Evolutionary conservation across 2,797 vertebrate species (phyloP), one percentile per base, ranked within the genome.

Genomic region (Scomberomorus guttatus): DNA sequence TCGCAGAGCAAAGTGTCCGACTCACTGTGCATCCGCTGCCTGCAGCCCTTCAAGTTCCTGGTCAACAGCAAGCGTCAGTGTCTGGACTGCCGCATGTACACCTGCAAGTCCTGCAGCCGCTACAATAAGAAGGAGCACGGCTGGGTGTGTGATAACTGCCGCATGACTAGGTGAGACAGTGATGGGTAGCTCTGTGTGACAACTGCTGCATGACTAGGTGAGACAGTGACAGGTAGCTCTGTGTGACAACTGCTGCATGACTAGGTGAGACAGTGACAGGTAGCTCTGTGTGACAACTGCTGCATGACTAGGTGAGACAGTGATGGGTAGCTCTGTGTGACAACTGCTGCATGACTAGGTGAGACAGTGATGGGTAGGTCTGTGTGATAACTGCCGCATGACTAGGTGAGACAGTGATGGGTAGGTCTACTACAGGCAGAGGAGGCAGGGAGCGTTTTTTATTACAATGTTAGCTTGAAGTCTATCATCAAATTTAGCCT

Each of bases 131-230:
- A 96, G 90, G 97, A 96, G 68, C 95, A 93, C 7, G 96, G 96
- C 88, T 99, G 98, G 98, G 97, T 99, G 75, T 99, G 98, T 0
- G 95, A 97, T 83, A 95, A 96, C 82, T 99, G 98, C 84, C 94
- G 95, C 75, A 95, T 97, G 92, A 95, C 96, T 94, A 96, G 97
- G 98, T 98, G 77, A 87, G 85, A 15, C 5, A 8, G 0, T 50
- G 25, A 27, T 11, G 25, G 29, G n/a, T n/a, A n/a, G n/a, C n/a
- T n/a, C n/a, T n/a, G n/a, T n/a, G 46, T 54, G 11, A 44, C 63
- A 42, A n/a, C n/a, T n/a, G n/a, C n/a, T n/a, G n/a, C 29, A 12
- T 2, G 37, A 37, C 37, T 10, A 37, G 10, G 37, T 75, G 10
- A 18, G 0, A 12, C 65, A n/a, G 0, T 50, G 25, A 27, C 15